Evolutionary conservation across 2,888 invertebrate genomes (phyloP).

Genomic region (Lacanobia oleracea): DNA sequence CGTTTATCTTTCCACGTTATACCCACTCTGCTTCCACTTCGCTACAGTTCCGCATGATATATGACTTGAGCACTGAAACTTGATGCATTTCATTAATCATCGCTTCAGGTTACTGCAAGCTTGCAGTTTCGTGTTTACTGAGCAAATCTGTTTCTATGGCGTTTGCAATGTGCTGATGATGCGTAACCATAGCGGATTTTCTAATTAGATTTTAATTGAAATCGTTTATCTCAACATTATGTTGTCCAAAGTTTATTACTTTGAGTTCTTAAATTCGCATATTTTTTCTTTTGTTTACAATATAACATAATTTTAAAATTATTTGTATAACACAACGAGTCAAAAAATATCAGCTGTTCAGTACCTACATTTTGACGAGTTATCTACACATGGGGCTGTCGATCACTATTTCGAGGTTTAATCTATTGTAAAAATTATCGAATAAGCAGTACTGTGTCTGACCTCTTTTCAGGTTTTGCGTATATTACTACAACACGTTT

Average conservation of each 20-base stretch:
- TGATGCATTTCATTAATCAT: conserved; percentile 60
- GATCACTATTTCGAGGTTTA: no score
- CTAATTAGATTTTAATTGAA: not conserved
- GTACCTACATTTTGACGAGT: no score
- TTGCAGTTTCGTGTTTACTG: conserved; percentile 39
- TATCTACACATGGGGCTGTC: no score
- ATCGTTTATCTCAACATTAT: not conserved
- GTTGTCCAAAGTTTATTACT: not conserved
- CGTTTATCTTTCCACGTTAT: conserved; percentile 46
- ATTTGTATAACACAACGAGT: not conserved
- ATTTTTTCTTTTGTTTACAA: not conserved
- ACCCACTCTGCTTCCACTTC: conserved; percentile 18
- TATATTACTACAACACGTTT: no score
- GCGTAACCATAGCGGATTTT: not conserved
- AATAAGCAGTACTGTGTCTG: not conserved
- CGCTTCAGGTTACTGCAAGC: conserved; percentile 49
- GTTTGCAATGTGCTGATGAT: conserved; percentile 6
- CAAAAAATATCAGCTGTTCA: no score
- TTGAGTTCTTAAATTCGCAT: not conserved
- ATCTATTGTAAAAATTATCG: no score
- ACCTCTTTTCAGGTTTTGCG: no score
- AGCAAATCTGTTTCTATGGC: conserved; percentile 16
- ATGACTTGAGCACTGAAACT: conserved; percentile 27
- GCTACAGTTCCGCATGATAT: conserved; percentile 38
- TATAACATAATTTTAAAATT: not conserved